Base-by-base conservation (phyloP, 1,140 invertebrate genomes). In the Heliothis subflexa region DNA sequence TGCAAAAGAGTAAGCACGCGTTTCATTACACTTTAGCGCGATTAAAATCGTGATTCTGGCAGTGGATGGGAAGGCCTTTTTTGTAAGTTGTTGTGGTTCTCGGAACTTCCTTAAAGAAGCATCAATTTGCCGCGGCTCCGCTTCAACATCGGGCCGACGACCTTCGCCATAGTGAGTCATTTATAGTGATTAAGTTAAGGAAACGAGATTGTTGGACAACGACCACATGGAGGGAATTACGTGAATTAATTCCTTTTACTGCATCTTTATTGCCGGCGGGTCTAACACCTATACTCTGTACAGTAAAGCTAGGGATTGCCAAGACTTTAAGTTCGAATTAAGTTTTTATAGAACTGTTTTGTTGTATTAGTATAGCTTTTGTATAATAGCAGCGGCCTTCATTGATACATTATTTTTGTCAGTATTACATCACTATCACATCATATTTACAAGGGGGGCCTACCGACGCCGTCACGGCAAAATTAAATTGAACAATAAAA, bases 151-250 rank as follows among this genome's bases (percentile, higher is more conserved):
- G 81, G 91, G 88, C 85, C 88, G 83, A 87, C 85, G 89, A 91
- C 91, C 91, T 92, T 91, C 87, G 79, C 59, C 71, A 79, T 80
- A 61, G 75, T 91, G 90, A 92, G 81, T 92, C 90, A 92, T 90
- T 86, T 86, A 82, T 81, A 73, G 78, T 84, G 81, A 86, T 89
- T 87, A 89, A 84, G 71, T 87, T 81, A 83, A 87, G 81, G 87
- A 92, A 88, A 83, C 80, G 78, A 81, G 82, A 85, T 83, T 78
- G 79, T 84, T 76, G 83, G 73, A 85, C 79, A 85, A 52, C 57
- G 66, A 45, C 50, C 40, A 54, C 28, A 66, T 68, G 50, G n/a
- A 77, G 21, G 62, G 40, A 77, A 55, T 77, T 77, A 77, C 74
- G 62, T 40, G 62, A 66, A 77, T 66, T 76, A 66, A 76, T 62